These are phyloP conservation scores for Chloroceryle amazona DNA, from an alignment of 2,797 vertebrate species.

Conservation along the genomic window DNA sequence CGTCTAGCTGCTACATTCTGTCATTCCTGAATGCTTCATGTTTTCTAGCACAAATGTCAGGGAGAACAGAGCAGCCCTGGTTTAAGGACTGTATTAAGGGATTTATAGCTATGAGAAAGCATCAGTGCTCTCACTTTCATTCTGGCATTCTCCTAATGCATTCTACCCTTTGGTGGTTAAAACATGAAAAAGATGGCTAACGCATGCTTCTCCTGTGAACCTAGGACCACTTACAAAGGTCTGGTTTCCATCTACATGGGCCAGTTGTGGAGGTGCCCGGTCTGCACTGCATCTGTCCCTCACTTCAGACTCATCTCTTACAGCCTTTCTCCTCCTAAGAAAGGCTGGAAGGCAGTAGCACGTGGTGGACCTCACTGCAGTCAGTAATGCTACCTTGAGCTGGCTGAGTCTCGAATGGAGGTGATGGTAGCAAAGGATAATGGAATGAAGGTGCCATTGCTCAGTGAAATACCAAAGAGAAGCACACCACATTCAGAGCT, in stretches of 20 bases:
- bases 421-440: neutral
- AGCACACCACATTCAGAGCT: neutral
- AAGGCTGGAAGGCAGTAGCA: neutral
- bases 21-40: neutral
- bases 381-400: too few species aligned
- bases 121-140: neutral
- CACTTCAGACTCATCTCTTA: neutral
- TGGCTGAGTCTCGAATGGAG: too few species aligned
- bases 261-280: neutral
- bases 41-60: neutral
- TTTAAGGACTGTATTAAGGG: neutral
- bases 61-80: neutral
- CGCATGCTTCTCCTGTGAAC: neutral
- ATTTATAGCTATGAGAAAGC: neutral
- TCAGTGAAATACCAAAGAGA: neutral
- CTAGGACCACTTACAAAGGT: neutral
- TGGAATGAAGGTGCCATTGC: neutral
- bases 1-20: neutral
- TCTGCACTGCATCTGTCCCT: neutral
- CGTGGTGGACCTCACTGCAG: accelerated
- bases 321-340: neutral
- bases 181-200: neutral
- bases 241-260: neutral
- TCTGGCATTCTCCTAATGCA: neutral
- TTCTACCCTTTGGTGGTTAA: neutral